Evolutionary conservation across 1,140 invertebrate genomes (phyloP), one percentile per base, ranked within the genome.

Genomic region (Spodoptera frugiperda): DNA sequence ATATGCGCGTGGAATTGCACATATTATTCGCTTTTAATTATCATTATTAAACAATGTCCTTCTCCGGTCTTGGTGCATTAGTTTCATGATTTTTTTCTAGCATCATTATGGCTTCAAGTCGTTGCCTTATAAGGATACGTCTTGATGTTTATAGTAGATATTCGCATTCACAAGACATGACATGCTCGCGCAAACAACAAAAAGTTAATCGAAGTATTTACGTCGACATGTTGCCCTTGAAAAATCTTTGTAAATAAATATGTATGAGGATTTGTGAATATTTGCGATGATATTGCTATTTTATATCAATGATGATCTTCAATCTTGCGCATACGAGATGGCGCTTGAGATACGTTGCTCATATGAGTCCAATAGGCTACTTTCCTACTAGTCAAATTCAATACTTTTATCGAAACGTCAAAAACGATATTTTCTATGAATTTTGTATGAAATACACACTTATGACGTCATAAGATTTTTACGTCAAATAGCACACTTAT

Each of bases 11-110:
- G 84, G 86, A 86, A 90, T 90, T 82, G 83, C 84, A 82, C 78
- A 85, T 83, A 89, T 85, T 89, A 87, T 84, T 87, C 82, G 68
- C 79, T 75, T 79, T 83, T 89, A 89, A 91, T 90, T 91, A 90
- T 87, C 86, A 88, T 88, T 89, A 90, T 88, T 88, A 86, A 89
- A 85, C 87, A 86, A 91, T 86, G 81, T 82, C 84, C 84, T 86
- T 85, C 74, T 84, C 65, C 30, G 79, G 76, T 61, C 55, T 46
- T 74, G 54, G 10, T 57, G 75, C 54, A 68, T 81, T 82, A 79
- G 70, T 57, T 78, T 63, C 48, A 53, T 5, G 46, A 53, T 75
- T 75, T 68, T 65, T 75, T 53, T 49, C 25, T 17, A 53, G 39
- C 57, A 39, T 15, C 54, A 49, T 61, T 30, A 67, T 48, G 12